Evolutionary conservation across 2,797 vertebrate genomes (phyloP).

Genomic region (Enoplosus armatus): DNA sequence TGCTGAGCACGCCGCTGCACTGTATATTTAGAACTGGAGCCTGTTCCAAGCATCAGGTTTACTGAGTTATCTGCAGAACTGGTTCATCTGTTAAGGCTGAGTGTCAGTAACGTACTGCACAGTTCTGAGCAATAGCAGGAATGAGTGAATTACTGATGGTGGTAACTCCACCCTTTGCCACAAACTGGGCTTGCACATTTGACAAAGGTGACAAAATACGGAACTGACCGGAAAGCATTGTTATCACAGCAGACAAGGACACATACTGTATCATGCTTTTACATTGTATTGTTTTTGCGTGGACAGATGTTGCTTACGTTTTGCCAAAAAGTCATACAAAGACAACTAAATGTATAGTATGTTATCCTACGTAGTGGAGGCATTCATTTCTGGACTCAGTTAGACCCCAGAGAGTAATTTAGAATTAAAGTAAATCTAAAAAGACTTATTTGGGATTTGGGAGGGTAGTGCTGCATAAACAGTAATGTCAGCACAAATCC

Average conservation of each 20-base stretch:
- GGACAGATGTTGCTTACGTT: background rate
- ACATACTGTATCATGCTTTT: too few species aligned
- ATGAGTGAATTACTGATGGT: too few species aligned
- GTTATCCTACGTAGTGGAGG: background rate
- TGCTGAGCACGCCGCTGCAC: background rate
- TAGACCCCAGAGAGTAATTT: too few species aligned
- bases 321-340: background rate
- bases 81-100: background rate
- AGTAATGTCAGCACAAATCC: background rate
- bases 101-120: background rate
- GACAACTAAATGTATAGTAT: background rate
- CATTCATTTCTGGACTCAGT: too few species aligned
- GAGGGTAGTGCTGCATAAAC: background rate
- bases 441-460: background rate
- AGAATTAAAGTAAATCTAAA: too few species aligned
- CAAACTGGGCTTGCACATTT: too few species aligned
- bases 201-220: too few species aligned
- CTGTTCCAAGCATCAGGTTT: conserved; percentile 18
- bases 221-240: too few species aligned
- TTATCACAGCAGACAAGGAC: too few species aligned
- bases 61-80: conserved; percentile 11
- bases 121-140: background rate
- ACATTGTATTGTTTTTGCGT: background rate
- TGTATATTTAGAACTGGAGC: conserved; percentile 11
- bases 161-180: too few species aligned